Evolutionary conservation across 1,140 invertebrate species (phyloP).

Genomic region (Lithobius niger): DNA sequence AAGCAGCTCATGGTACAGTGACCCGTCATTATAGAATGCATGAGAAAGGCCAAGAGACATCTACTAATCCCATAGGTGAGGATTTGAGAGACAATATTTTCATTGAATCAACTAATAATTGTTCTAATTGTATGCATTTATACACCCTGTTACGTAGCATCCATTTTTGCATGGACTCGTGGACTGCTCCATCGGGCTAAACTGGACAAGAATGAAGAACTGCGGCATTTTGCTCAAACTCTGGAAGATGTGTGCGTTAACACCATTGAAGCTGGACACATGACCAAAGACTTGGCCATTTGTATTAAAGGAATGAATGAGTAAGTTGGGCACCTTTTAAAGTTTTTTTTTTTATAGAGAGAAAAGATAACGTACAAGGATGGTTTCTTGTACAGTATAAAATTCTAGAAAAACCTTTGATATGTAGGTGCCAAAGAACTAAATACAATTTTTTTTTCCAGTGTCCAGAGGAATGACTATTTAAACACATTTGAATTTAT

Average conservation of each 20-base stretch:
- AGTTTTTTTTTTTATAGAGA: not conserved
- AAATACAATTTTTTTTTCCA: conserved; percentile 23
- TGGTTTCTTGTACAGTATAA: conserved; percentile 1
- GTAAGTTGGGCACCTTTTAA: conserved; percentile 14
- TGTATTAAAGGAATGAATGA: conserved; percentile 80
- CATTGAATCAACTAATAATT: not conserved
- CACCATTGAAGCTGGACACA: conserved; percentile 82
- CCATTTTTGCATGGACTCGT: conserved; percentile 28
- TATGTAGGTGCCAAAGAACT: not conserved
- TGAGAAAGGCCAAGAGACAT: conserved; percentile 93
- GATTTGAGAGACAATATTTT: too few species aligned
- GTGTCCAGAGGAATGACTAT: conserved; percentile 74
- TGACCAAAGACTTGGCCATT: conserved; percentile 99
- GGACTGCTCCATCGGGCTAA: conserved; percentile 39
- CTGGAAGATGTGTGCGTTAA: conserved; percentile 38
- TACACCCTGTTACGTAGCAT: conserved; percentile 17
- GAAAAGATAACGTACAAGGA: not conserved
- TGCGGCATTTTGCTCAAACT: conserved; percentile 58
- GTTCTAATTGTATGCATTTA: not conserved
- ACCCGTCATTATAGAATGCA: conserved; percentile 87
- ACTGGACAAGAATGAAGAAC: conserved; percentile 65
- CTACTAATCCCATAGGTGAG: conserved; percentile 84
- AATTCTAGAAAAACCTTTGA: not conserved
- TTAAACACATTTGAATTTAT: conserved; percentile 96
- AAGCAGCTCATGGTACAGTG: conserved; percentile 95